These are phyloP conservation scores for Sprattus sprattus DNA, from an alignment of 2,113 vertebrate genomes.

Conservation along the genomic window DNA sequence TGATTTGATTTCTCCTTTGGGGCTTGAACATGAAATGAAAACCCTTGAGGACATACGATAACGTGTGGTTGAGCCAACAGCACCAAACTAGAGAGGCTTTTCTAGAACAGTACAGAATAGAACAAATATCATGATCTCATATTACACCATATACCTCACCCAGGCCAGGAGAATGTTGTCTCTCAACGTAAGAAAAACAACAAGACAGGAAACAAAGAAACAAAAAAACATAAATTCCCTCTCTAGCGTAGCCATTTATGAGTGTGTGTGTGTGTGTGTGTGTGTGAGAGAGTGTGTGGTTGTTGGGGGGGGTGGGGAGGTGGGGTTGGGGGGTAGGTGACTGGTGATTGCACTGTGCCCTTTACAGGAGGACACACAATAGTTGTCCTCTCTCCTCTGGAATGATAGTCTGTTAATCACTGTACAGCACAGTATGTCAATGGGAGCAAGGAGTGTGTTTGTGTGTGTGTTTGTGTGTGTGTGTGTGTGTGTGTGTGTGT, in stretches of 20 bases:
- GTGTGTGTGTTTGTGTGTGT: constrained; percentile 25
- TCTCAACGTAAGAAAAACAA: background rate
- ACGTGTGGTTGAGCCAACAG: background rate
- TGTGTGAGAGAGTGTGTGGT: constrained; percentile 2
- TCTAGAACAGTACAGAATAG: background rate
- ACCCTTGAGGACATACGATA: background rate
- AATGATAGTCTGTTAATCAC: constrained; percentile 67
- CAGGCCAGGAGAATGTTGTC: background rate
- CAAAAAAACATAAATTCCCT: constrained; percentile 11
- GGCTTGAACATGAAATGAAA: background rate
- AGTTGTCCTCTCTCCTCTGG: constrained; percentile 59
- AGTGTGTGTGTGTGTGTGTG: background rate
- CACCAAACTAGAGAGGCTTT: background rate
- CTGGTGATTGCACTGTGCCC: constrained; percentile 29
- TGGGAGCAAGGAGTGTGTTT: background rate
- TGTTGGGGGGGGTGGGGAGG: background rate
- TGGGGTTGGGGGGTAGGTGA: background rate
- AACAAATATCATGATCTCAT: background rate
- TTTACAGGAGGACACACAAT: constrained; percentile 58
- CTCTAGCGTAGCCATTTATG: background rate
- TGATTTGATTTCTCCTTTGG: background rate
- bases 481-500: constrained; percentile 33
- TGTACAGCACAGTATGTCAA: constrained; percentile 61
- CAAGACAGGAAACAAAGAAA: background rate
- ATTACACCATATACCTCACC: no score